Conservation (phyloP, 2,888 invertebrate species). For the Rapana venosa region DNA sequence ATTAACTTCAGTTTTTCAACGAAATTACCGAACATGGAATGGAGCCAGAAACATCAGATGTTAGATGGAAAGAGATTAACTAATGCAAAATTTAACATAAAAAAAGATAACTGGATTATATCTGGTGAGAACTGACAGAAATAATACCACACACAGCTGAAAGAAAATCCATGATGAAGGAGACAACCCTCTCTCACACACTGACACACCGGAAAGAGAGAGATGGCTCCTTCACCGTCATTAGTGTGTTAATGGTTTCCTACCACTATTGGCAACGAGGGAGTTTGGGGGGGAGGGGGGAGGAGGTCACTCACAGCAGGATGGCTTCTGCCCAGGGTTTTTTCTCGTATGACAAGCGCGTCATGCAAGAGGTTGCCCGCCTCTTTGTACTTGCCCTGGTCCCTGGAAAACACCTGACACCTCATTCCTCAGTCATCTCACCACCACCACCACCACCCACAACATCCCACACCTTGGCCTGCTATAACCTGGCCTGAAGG, state of each 20-base stretch:
- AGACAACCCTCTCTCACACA: background rate
- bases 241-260: slow-evolving; percentile 11
- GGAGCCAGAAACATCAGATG: too few relatives aligned
- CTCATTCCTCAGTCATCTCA: slow-evolving; percentile 12
- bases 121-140: background rate
- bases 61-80: too few relatives aligned
- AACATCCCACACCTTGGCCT: background rate
- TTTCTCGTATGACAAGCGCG: slow-evolving; percentile 97
- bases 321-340: slow-evolving; percentile 98
- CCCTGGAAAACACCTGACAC: slow-evolving; percentile 81
- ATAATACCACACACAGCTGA: background rate
- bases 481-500: too few relatives aligned
- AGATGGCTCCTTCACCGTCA: background rate
- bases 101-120: too few relatives aligned
- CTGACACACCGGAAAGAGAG: background rate
- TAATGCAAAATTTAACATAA: too few relatives aligned
- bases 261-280: background rate
- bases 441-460: background rate
- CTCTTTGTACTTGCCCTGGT: slow-evolving; percentile 99
- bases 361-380: slow-evolving; percentile 98
- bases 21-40: too few relatives aligned
- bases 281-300: background rate
- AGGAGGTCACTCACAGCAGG: slow-evolving; percentile 86
- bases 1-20: too few relatives aligned
- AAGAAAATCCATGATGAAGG: background rate